phyloP scores from a whole-genome alignment of 2,113 vertebrate species.

The Dipodomys spectabilis region DNA sequence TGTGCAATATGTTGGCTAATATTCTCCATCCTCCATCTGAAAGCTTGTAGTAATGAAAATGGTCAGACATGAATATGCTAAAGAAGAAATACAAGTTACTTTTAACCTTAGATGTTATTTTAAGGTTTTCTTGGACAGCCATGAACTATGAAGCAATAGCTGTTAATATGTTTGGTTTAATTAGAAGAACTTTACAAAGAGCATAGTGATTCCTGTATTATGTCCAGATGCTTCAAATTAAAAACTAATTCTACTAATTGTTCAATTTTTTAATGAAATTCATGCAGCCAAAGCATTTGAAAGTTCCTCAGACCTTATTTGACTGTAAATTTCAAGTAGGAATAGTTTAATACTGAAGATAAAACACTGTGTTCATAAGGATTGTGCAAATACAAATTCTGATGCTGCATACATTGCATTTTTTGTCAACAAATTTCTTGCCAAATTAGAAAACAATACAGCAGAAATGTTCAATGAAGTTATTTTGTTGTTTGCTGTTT shows the following conservation, averaged over 20 bases:
- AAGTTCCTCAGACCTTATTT: not conserved
- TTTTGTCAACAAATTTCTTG: slow-evolving; percentile 1
- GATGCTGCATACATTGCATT: not conserved
- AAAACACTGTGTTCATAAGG: not conserved
- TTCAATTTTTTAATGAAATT: slow-evolving; percentile 12
- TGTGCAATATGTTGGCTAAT: not conserved
- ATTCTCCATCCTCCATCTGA: not conserved
- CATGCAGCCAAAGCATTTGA: not conserved
- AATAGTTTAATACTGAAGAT: not conserved
- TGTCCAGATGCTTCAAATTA: slow-evolving; percentile 21
- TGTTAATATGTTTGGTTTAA: slow-evolving; percentile 32
- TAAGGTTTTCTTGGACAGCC: slow-evolving; percentile 10
- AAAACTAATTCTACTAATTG: slow-evolving; percentile 32
- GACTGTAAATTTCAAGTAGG: not conserved
- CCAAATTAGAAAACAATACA: not conserved
- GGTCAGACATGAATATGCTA: not conserved
- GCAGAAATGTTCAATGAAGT: not conserved
- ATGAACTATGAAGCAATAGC: not conserved
- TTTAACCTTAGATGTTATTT: slow-evolving; percentile 13
- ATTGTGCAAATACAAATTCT: not conserved
- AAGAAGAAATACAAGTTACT: not conserved
- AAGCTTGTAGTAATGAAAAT: not conserved
- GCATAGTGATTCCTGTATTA: slow-evolving; percentile 6
- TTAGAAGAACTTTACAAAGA: not conserved
- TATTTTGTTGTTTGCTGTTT: not conserved